phyloP scores from a whole-genome alignment of 2,888 invertebrate genomes.

The Nymphalis c-album region DNA sequence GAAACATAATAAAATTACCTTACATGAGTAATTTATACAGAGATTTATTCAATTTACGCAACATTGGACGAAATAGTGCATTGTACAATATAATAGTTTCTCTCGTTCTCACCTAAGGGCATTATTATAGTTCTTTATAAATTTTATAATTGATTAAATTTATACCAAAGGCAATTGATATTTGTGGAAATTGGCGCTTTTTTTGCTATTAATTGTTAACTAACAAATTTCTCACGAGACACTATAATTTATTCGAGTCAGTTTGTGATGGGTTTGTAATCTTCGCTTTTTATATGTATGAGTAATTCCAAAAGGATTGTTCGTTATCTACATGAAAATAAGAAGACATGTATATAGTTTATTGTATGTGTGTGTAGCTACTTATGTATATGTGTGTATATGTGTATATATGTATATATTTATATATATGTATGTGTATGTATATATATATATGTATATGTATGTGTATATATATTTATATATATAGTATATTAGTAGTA shows the following conservation, averaged over 20 bases:
- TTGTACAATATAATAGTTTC: background rate
- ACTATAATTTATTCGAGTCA: constrained; percentile 7
- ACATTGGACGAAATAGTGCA: background rate
- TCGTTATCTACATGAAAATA: constrained; percentile 2
- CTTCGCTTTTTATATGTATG: constrained; percentile 13
- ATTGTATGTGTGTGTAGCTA: no score
- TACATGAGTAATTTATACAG: no score
- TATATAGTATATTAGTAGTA: no score
- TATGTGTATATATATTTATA: no score
- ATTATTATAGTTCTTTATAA: background rate
- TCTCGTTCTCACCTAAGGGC: constrained; percentile 7
- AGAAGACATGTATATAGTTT: no score
- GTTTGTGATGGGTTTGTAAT: background rate
- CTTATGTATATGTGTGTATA: no score
- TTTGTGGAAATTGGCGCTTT: background rate
- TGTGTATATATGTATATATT: no score
- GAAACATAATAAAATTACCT: no score
- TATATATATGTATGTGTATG: no score
- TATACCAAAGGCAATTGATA: background rate
- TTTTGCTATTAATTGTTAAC: constrained; percentile 7
- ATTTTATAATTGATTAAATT: background rate
- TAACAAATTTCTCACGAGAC: constrained; percentile 18
- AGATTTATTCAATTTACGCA: background rate
- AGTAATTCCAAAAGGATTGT: constrained; percentile 8
- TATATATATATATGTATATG: no score